Evolutionary conservation across 2,797 vertebrate species (phyloP).

Genomic region (Octomys mimax): DNA sequence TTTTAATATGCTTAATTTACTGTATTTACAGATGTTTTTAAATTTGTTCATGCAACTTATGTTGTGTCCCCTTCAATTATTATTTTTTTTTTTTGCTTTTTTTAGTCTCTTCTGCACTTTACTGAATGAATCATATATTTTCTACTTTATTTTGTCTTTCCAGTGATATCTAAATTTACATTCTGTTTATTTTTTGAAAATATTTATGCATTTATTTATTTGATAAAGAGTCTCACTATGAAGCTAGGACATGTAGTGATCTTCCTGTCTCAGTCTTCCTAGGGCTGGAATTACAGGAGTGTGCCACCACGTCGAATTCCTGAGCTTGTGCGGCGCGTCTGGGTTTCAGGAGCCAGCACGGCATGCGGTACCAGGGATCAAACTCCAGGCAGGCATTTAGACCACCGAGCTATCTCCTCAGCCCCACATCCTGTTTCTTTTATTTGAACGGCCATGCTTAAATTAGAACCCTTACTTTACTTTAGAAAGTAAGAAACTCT

Average conservation of each 20-base stretch:
- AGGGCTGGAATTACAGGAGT: no score
- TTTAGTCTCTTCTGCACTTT: neutral
- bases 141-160: neutral
- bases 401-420: no score
- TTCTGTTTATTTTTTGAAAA: neutral
- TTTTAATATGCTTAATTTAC: conserved; percentile 4
- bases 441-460: neutral
- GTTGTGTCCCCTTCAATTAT: neutral
- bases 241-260: no score
- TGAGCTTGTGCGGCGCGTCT: no score
- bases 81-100: neutral
- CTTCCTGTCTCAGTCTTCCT: no score
- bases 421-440: neutral
- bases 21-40: neutral
- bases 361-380: no score
- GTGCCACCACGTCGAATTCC: no score
- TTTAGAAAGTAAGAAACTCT: neutral
- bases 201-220: no score
- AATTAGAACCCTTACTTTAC: neutral
- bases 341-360: no score
- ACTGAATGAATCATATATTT: neutral
- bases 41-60: neutral
- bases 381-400: no score
- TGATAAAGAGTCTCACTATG: no score
- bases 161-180: neutral